phyloP scores from a whole-genome alignment of 2,113 vertebrate genomes.

The Phylloscopus trochilus region DNA sequence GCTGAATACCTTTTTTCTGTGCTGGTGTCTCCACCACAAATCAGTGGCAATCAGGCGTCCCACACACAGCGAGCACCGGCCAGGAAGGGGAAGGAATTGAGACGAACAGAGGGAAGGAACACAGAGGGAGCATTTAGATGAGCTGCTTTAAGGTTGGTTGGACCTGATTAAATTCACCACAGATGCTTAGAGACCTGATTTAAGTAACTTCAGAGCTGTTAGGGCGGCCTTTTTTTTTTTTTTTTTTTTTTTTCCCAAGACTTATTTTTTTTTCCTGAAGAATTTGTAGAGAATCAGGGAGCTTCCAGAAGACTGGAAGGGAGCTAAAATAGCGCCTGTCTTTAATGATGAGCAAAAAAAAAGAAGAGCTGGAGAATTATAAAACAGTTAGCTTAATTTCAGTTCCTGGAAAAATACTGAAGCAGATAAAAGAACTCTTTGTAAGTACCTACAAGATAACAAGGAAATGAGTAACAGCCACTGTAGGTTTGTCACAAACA shows the following conservation, averaged over 20 bases:
- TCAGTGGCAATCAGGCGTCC: slow-evolving; percentile 17
- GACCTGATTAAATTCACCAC: slow-evolving; percentile 64
- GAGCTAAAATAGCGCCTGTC: slow-evolving; percentile 49
- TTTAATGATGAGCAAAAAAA: slow-evolving; percentile 50
- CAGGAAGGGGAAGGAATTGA: slow-evolving; percentile 10
- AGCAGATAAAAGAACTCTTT: slow-evolving; percentile 68
- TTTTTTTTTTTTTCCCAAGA: too few relatives aligned
- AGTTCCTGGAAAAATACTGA: slow-evolving; percentile 66
- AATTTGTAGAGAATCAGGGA: slow-evolving; percentile 27
- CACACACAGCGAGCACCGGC: background rate
- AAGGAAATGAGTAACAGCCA: slow-evolving; percentile 65
- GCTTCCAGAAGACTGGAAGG: slow-evolving; percentile 40
- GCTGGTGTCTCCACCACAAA: background rate
- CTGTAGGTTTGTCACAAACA: slow-evolving; percentile 67
- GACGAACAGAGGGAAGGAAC: background rate
- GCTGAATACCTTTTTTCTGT: background rate
- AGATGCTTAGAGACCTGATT: slow-evolving; percentile 61
- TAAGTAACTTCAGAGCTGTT: slow-evolving; percentile 45
- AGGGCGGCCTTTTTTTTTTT: background rate
- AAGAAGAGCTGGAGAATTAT: slow-evolving; percentile 62
- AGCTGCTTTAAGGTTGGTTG: slow-evolving; percentile 56
- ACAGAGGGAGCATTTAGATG: slow-evolving; percentile 52
- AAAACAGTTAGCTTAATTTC: slow-evolving; percentile 69
- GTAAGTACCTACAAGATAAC: slow-evolving; percentile 68
- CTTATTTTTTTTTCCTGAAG: background rate